Evolutionary conservation across 1,140 invertebrate species (phyloP), one percentile per base, ranked within the genome.

Genomic region (Monochamus saltuarius): DNA sequence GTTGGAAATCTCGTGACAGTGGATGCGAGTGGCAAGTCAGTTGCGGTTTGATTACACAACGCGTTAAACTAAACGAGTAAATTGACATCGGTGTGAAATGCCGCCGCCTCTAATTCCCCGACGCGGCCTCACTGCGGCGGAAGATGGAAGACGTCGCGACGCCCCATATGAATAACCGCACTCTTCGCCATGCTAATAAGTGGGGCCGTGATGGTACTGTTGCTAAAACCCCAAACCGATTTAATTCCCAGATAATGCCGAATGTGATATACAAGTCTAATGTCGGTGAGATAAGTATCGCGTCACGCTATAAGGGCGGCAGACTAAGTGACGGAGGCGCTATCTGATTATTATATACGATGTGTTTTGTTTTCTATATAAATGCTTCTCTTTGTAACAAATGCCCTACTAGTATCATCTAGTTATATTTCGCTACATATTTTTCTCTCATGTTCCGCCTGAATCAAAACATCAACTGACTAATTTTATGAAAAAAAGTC

Each of bases 241-340:
- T 51, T 51, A 51, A 51, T 51, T 51, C 49, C 13, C 11, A 51
- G 49, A 51, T 51, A 51, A 51, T 16, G 49, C 29, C 49, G 29
- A 51, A 51, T 51, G 49, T 37, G 49, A 51, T 51, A 51, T 36
- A 51, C 49, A 37, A 51, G 49, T 51, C 49, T 51, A 51, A 51
- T 19, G 49, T 36, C 10, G 49, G 16, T n/a, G 49, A 14, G 49
- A 51, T 51, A 35, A 7, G 29, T 51, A 51, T 51, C 49, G 35
- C 49, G 39, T 13, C 11, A 40, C 39, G 39, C 39, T 16, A 40
- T 40, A 29, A 29, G 6, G 6, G 22, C 22, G 22, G 22, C 22
- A 29, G 22, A 29, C 22, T 29, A 29, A 29, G 22, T 29, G 22
- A 29, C 22, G 22, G 22, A 29, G 22, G 22, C 22, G 2, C 22